phyloP scores from a whole-genome alignment of 2,888 invertebrate genomes.

The Miltochrista miniata region DNA sequence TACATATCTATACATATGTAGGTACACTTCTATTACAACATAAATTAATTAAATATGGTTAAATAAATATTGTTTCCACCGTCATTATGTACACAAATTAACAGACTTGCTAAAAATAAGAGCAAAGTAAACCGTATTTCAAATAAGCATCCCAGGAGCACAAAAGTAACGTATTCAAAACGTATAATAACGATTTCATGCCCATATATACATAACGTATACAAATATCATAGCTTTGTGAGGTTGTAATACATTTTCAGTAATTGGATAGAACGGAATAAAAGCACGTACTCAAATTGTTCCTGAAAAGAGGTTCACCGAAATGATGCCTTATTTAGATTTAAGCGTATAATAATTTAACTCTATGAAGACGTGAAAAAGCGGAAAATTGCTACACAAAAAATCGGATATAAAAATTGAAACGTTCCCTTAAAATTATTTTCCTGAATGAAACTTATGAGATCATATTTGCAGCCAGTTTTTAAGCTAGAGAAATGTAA shows the following conservation, averaged over 20 bases:
- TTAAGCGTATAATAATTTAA: conserved; percentile 18
- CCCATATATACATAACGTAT: conserved; percentile 6
- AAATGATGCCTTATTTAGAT: conserved; percentile 42
- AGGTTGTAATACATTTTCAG: conserved; percentile 44
- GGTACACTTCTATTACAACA: too few relatives aligned
- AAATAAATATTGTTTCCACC: too few relatives aligned
- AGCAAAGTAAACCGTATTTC: neutral
- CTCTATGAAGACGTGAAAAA: conserved; percentile 16
- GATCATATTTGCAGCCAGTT: conserved; percentile 55
- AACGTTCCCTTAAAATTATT: conserved; percentile 33
- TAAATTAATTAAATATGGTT: too few relatives aligned
- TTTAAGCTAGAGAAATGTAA: conserved; percentile 49
- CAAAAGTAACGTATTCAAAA: conserved; percentile 1
- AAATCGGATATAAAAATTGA: conserved; percentile 35
- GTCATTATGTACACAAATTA: too few relatives aligned
- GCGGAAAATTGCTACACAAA: conserved; percentile 28
- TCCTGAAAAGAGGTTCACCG: conserved; percentile 27
- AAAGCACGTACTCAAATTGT: conserved; percentile 39
- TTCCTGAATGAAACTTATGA: conserved; percentile 24
- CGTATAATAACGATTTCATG: conserved; percentile 9
- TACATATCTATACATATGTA: too few relatives aligned
- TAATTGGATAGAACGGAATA: conserved; percentile 49
- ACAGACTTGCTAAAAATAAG: neutral
- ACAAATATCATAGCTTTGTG: conserved; percentile 20
- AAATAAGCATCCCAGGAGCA: conserved; percentile 1